Conservation (phyloP, 2,888 invertebrate species). For the Rosalia funebris region DNA sequence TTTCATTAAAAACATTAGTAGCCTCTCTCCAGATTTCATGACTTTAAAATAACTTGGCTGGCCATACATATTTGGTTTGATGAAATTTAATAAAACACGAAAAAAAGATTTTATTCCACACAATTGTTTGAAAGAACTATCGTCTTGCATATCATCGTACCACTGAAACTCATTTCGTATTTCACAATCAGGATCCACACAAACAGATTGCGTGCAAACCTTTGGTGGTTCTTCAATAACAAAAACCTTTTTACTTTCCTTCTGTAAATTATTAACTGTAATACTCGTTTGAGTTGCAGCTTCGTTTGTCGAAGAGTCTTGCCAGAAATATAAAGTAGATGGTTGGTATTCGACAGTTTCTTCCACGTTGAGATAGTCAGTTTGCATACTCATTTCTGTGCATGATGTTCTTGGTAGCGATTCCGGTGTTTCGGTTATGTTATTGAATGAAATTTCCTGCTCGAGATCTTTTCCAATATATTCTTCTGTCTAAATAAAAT, state of each 20-base stretch:
- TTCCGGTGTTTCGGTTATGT: constrained; percentile 4
- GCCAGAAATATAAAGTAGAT: neutral
- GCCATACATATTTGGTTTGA: neutral
- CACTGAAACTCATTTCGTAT: constrained; percentile 6
- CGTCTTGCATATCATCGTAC: neutral
- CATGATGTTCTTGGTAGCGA: constrained; percentile 5
- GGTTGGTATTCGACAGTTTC: neutral
- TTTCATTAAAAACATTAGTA: constrained; percentile 3
- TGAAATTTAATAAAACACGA: neutral
- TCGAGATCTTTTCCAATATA: constrained; percentile 3
- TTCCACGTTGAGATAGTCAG: neutral
- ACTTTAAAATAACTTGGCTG: neutral
- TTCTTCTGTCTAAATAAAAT: neutral
- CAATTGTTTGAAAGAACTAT: neutral
- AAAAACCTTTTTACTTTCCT: neutral
- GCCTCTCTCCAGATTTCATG: neutral
- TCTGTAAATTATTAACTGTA: neutral
- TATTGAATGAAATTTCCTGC: constrained; percentile 1
- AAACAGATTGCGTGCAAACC: neutral
- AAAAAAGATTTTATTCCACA: neutral
- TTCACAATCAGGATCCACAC: constrained; percentile 4
- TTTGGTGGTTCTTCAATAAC: constrained; percentile 5
- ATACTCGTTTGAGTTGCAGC: neutral
- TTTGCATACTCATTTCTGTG: neutral
- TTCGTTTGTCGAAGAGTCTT: neutral